Evolutionary conservation across 2,113 vertebrate genomes (phyloP), one percentile per base, ranked within the genome.

Genomic region (Paramormyrops kingsleyae): DNA sequence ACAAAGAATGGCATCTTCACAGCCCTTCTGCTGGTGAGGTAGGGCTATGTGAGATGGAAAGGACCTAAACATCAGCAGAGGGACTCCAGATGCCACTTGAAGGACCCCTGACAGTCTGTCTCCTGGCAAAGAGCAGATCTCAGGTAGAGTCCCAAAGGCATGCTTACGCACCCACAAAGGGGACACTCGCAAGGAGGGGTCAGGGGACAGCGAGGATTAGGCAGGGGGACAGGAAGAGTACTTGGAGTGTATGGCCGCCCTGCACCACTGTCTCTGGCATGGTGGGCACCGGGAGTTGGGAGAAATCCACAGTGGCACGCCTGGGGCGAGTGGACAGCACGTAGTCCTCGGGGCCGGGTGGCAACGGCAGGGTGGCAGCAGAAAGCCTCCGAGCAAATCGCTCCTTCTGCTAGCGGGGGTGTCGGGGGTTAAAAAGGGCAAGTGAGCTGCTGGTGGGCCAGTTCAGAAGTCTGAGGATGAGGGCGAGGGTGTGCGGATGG

Each of bases 291-390:
- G 95, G 96, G 89, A 99, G 96, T 90, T 98, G 94, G 90, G 97
- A 98, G 93, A 99, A 98, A 93, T 99, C 98, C 97, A 98, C 92
- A 91, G 98, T 98, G 95, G 94, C 95, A 90, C 96, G 96, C 90
- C 97, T 97, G 95, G 93, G 95, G 94, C 94, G 96, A 90, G 94
- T 90, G 56, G 95, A 93, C 88, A 93, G 95, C 93, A 87, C 88
- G 84, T 88, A 92, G 91, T 97, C 97, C 90, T 96, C 96, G 86
- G 95, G 93, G 90, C 96, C 96, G 93, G 90, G 92, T 24, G 94
- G 91, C 92, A 94, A 93, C 92, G 53, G 95, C 88, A 96, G 89
- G 91, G 96, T 92, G 91, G 94, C 95, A 93, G 97, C 94, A 70
- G 98, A 99, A 94, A 98, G 97, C 95, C 97, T 96, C 93, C 97